Conservation (phyloP, 2,113 vertebrate genomes). For the Hiodon alosoides region DNA sequence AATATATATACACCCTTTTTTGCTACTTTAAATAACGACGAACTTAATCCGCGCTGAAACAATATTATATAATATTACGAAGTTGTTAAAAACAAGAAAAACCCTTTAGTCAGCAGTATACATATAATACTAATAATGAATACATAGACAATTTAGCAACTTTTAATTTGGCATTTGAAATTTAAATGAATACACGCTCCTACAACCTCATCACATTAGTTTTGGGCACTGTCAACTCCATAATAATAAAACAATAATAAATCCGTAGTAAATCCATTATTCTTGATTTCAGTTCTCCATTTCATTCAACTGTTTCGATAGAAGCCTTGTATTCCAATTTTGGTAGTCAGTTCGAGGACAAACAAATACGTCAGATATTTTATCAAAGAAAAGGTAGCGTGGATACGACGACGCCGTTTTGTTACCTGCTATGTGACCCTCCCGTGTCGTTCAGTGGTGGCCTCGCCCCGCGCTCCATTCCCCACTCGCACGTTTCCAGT, state of each 20-base stretch:
- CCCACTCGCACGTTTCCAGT: conserved; percentile 44
- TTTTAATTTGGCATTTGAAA: no score
- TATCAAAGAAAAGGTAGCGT: not conserved
- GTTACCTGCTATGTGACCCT: conserved; percentile 19
- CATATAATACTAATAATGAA: no score
- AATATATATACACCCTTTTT: no score
- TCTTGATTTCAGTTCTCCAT: not conserved
- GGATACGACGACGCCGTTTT: not conserved
- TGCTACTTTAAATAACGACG: no score
- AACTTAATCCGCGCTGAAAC: no score
- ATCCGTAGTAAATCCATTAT: not conserved
- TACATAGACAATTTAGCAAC: no score
- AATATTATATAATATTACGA: no score
- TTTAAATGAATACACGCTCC: no score
- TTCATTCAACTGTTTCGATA: not conserved
- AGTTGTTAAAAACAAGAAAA: no score
- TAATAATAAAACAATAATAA: not conserved
- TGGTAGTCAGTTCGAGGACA: not conserved
- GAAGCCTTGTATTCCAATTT: not conserved
- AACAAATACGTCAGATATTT: not conserved
- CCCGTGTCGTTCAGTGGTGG: conserved; percentile 12
- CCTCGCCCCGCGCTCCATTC: conserved; percentile 38
- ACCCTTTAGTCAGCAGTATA: no score
- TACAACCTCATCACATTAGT: no score
- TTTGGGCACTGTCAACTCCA: not conserved